Evolutionary conservation across 2,113 vertebrate genomes (phyloP).

Genomic region (Glaucidium brasilianum): DNA sequence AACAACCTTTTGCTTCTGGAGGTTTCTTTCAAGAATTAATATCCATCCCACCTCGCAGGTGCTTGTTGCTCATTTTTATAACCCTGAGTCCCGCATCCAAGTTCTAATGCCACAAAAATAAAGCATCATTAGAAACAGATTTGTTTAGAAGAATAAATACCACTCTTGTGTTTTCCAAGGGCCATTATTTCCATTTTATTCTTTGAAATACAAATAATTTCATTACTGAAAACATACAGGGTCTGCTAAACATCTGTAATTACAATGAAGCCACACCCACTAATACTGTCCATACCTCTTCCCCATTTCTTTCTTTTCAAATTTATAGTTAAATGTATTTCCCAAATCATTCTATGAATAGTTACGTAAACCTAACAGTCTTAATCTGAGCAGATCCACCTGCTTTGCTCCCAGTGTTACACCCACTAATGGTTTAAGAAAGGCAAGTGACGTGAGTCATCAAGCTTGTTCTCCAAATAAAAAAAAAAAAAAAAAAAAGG

Average conservation of each 20-base stretch:
- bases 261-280: background rate
- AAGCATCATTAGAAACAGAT: background rate
- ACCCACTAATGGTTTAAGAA: background rate
- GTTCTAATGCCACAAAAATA: background rate
- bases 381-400: background rate
- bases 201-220: background rate
- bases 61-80: background rate
- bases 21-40: background rate
- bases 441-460: accelerated
- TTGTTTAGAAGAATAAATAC: background rate
- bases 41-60: background rate
- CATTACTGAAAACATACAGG: background rate
- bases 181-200: background rate
- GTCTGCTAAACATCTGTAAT: background rate
- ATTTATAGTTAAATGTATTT: accelerated
- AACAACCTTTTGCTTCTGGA: background rate
- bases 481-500: background rate
- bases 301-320: background rate
- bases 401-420: background rate
- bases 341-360: background rate
- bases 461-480: background rate
- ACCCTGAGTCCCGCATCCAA: background rate
- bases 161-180: background rate
- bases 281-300: background rate
- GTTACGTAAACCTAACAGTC: background rate